phyloP scores from a whole-genome alignment of 2,797 vertebrate genomes.

The Enteromius afrohamiltoni region DNA sequence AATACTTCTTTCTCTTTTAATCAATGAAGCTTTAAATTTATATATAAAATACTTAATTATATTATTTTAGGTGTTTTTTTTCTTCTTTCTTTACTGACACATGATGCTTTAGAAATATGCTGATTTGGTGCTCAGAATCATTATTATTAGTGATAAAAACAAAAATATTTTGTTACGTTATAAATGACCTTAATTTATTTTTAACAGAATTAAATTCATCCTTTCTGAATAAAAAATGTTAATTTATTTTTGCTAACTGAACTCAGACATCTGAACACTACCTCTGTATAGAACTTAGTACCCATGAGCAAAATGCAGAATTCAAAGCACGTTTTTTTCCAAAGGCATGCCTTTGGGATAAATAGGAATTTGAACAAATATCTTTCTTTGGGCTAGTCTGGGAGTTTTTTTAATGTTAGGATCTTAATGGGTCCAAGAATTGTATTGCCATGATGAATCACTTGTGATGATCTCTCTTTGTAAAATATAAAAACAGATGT shows the following conservation, averaged over 20 bases:
- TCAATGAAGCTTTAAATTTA: neutral
- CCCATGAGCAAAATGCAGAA: conserved; percentile 5
- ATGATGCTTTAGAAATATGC: neutral
- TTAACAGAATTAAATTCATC: neutral
- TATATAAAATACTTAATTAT: too few species aligned
- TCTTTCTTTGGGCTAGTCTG: neutral
- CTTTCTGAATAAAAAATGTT: neutral
- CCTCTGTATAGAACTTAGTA: neutral
- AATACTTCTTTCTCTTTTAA: neutral
- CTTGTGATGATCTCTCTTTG: neutral
- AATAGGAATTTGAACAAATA: neutral
- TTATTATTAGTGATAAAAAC: neutral
- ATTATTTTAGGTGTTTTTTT: neutral
- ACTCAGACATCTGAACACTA: neutral
- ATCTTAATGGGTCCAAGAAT: neutral
- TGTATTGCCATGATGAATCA: neutral
- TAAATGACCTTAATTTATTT: neutral
- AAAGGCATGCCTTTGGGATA: neutral
- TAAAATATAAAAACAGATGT: neutral
- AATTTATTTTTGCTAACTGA: neutral
- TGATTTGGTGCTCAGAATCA: neutral
- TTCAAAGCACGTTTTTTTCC: neutral
- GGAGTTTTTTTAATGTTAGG: conserved; percentile 5
- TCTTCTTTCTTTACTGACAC: neutral
- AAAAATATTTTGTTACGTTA: neutral